Evolutionary conservation across 2,888 invertebrate species (phyloP), one percentile per base, ranked within the genome.

Genomic region (Tetragonisca angustula): DNA sequence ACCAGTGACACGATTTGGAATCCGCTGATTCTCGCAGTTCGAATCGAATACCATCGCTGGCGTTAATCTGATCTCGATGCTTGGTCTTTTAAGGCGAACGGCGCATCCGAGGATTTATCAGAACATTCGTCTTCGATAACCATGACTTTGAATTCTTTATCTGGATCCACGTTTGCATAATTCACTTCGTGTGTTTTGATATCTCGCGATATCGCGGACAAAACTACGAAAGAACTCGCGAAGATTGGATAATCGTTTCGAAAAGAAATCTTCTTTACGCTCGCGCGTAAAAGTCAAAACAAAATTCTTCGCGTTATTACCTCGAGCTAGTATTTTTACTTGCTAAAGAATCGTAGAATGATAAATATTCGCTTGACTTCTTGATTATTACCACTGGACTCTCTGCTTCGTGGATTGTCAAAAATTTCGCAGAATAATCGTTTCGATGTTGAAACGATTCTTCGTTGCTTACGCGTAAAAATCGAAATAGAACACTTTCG

Each of bases 121-220:
- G n/a, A 17, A 67, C 19, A 27, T 24, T 27, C 50, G 50, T 68
- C 27, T 36, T 50, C 24, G 24, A 50, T 68, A 68, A 50, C 68
- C 68, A 24, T 68, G 68, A 68, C 68, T 68, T 50, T 50, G 68
- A 50, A 49, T 68, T 68, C 68, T 27, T 19, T 68, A 50, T 68
- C 68, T 15, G 68, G 27, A 32, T 52, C 52, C 49, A 21, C 68
- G 72, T 72, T 72, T 72, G 49, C 72, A 72, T 72, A 72, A 72
- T 61, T 59, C 17, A 24, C 59, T 43, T 36, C 19, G 19, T 17
- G 17, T 43, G 27, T 4, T 36, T n/a, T 24, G 71, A 59, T 72
- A 72, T 59, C 72, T 72, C 15, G 49, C 56, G 56, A 56, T n/a
- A 15, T n/a, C 43, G 43, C n/a, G 24, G 9, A 9, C 9, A 9